Conservation (phyloP, 2,113 vertebrate genomes). For the Mobula hypostoma region DNA sequence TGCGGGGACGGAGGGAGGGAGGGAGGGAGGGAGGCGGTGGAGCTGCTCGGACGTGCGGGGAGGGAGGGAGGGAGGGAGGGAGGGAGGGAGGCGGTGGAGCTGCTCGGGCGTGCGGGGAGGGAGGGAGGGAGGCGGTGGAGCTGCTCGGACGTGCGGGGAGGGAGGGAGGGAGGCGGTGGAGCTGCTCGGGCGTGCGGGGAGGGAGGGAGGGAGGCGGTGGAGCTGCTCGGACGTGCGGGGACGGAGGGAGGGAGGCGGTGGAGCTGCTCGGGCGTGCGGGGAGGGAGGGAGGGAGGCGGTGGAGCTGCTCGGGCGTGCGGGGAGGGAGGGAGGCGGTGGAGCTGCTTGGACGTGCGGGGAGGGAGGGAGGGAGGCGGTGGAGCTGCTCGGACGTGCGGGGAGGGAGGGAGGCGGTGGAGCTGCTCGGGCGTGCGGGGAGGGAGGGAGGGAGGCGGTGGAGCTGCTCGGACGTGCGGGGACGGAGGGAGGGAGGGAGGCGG, state of each 20-base stretch:
- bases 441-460: conserved; percentile 7
- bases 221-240: conserved; percentile 37
- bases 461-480: conserved; percentile 36
- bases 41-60: conserved; percentile 37
- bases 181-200: conserved; percentile 36
- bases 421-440: conserved; percentile 36
- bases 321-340: neutral
- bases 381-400: conserved; percentile 37
- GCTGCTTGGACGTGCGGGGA: conserved; percentile 35
- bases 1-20: neutral
- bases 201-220: neutral
- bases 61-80: neutral
- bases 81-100: too few relatives aligned
- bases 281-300: neutral
- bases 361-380: neutral
- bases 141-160: conserved; percentile 36
- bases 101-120: conserved; percentile 36
- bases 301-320: conserved; percentile 38
- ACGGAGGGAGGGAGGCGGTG: neutral
- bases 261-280: conserved; percentile 38
- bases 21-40: too few relatives aligned
- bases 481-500: too few relatives aligned
- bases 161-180: conserved; percentile 12
- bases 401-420: neutral
- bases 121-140: conserved; percentile 7